Evolutionary conservation across 2,113 vertebrate genomes (phyloP).

Genomic region (Tursiops truncatus): DNA sequence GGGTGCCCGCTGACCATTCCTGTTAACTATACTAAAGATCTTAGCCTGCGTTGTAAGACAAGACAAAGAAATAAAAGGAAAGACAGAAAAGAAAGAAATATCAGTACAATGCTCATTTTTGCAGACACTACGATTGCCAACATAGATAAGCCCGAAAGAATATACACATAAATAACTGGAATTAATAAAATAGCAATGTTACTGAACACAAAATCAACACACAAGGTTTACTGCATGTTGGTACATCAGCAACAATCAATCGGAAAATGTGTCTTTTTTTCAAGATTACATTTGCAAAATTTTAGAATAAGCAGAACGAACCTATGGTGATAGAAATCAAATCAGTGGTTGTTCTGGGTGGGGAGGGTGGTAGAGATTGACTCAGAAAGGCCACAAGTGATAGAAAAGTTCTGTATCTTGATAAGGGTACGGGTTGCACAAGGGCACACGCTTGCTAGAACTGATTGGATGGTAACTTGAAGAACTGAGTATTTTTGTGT

Average conservation of each 20-base stretch:
- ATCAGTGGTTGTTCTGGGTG: neutral
- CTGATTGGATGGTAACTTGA: neutral
- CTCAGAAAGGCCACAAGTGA: neutral
- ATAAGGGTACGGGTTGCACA: neutral
- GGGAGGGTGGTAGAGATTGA: neutral
- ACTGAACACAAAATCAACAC: neutral
- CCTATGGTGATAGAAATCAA: constrained; percentile 11
- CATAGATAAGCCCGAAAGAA: neutral
- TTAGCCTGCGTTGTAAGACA: neutral
- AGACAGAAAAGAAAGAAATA: neutral
- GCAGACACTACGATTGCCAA: neutral
- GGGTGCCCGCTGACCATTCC: neutral
- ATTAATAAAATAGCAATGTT: neutral
- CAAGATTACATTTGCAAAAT: neutral
- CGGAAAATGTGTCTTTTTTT: neutral
- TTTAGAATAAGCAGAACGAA: neutral
- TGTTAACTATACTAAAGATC: neutral
- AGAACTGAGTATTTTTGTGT: neutral
- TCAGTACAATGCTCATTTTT: neutral
- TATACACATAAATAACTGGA: neutral
- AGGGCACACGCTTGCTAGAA: rapidly evolving
- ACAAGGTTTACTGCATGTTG: neutral
- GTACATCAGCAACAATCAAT: neutral
- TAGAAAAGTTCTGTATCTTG: neutral
- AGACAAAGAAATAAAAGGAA: neutral